Conservation (phyloP, 2,113 vertebrate genomes). For the Pluvialis apricaria region DNA sequence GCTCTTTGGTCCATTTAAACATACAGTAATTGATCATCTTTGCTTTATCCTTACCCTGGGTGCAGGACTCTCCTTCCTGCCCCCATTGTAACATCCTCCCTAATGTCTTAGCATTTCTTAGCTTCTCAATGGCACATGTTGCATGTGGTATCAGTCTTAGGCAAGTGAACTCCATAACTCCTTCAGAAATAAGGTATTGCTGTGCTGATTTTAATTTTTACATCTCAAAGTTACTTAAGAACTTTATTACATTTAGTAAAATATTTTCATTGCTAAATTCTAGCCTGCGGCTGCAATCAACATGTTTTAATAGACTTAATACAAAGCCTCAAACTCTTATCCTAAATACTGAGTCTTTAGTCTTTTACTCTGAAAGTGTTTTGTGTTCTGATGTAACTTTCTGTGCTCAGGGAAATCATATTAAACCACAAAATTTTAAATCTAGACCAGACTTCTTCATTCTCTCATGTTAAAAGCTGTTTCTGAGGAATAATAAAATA, state of each 20-base stretch:
- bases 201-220: background rate
- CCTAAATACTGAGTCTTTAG: background rate
- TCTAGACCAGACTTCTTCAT: background rate
- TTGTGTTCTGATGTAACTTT: background rate
- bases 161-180: background rate
- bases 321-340: too few species aligned
- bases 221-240: background rate
- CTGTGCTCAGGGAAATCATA: background rate
- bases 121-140: background rate
- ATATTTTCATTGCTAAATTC: background rate
- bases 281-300: background rate
- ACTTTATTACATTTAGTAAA: background rate
- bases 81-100: too few species aligned
- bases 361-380: background rate
- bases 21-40: too few species aligned
- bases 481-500: background rate
- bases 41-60: too few species aligned
- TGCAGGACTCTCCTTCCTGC: too few species aligned
- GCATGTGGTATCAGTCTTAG: background rate
- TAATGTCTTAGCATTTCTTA: background rate
- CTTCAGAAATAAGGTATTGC: background rate
- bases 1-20: too few species aligned
- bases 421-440: background rate
- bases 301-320: background rate
- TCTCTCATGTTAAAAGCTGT: background rate